Evolutionary conservation across 2,797 vertebrate species (phyloP).

Genomic region (Periparus ater): DNA sequence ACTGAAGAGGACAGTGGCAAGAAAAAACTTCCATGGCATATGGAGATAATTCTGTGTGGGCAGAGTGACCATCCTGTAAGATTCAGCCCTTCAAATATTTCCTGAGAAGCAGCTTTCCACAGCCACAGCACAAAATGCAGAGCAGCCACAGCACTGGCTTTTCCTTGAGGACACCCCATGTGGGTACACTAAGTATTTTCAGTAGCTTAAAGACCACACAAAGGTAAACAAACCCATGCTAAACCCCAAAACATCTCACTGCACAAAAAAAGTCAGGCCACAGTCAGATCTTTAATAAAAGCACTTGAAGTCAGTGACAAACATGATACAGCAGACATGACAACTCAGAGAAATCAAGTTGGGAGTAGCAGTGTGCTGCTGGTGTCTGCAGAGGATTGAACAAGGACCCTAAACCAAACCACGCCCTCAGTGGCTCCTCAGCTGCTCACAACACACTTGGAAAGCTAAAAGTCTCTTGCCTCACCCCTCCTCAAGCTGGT

Average conservation of each 20-base stretch:
- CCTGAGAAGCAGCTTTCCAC: neutral
- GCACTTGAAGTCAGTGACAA: constrained; percentile 50
- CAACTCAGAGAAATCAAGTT: neutral
- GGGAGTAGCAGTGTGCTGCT: constrained; percentile 8
- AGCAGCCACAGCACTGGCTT: neutral
- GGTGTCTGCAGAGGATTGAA: neutral
- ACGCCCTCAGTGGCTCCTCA: neutral
- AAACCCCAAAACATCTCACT: neutral
- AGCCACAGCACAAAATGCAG: neutral
- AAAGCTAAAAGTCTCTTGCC: neutral
- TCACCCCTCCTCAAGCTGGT: neutral
- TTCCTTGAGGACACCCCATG: neutral
- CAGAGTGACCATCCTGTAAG: neutral
- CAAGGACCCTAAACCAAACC: neutral
- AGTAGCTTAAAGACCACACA: neutral
- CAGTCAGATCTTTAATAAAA: constrained; percentile 61
- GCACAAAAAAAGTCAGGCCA: constrained; percentile 21
- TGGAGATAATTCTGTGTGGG: neutral
- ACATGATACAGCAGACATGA: constrained; percentile 30
- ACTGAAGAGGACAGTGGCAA: neutral
- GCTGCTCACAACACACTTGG: neutral
- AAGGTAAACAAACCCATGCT: neutral
- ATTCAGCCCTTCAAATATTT: neutral
- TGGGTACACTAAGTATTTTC: neutral
- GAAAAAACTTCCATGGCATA: neutral